A percentile compares a stretch with the other conserved stretches of the same genome.
These are phyloP conservation scores for Meiosimyza decipiens DNA, from an alignment of 2,888 invertebrate genomes.

Conservation along the genomic window DNA sequence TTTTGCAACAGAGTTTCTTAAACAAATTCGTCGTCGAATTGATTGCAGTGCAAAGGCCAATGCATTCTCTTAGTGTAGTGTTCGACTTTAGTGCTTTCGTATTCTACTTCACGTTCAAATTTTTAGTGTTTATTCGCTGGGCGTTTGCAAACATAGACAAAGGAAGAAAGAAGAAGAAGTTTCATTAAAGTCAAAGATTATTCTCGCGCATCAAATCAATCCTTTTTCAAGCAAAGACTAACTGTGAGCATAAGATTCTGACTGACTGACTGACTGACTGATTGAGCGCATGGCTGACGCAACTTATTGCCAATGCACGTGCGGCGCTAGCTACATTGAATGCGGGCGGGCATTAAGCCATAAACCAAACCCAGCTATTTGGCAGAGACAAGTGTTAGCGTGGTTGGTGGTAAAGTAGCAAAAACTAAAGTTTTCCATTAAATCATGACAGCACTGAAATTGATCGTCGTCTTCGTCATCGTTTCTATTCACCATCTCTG, in stretches of 20 bases:
- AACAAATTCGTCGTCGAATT: slow-evolving; percentile 23
- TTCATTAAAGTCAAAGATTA: slow-evolving; percentile 31
- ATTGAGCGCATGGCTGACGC: not conserved
- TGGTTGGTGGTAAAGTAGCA: not conserved
- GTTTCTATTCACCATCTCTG: not conserved
- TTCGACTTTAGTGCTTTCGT: not conserved
- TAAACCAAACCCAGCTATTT: too few relatives aligned
- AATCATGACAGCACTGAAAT: slow-evolving; percentile 40
- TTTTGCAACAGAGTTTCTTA: not conserved
- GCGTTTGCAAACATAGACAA: not conserved
- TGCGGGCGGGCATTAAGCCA: not conserved
- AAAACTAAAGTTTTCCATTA: slow-evolving; percentile 41
- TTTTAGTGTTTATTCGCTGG: not conserved
- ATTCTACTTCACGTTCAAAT: not conserved
- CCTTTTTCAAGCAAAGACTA: not conserved
- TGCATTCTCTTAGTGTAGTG: not conserved
- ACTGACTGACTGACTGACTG: slow-evolving; percentile 11
- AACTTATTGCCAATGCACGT: slow-evolving; percentile 6
- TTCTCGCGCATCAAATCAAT: slow-evolving; percentile 33
- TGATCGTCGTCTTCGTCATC: slow-evolving; percentile 35
- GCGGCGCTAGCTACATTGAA: not conserved
- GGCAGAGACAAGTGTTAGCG: not conserved
- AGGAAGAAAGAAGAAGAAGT: not conserved
- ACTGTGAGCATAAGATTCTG: not conserved
- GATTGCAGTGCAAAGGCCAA: not conserved